These are phyloP conservation scores for Lingula anatina DNA, from an alignment of 2,888 invertebrate genomes.

Conservation along the genomic window DNA sequence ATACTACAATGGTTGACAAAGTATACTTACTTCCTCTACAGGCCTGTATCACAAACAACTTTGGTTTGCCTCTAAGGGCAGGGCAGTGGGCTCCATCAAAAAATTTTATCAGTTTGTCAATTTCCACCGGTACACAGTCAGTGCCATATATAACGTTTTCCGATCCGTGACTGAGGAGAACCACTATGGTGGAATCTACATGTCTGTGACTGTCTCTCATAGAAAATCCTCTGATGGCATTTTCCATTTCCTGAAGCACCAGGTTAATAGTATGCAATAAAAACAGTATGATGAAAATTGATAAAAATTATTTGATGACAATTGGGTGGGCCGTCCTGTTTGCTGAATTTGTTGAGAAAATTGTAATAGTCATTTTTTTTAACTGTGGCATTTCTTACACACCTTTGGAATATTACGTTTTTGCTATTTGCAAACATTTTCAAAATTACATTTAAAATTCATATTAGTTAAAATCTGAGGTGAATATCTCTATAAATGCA, in stretches of 20 bases:
- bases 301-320: too few relatives aligned
- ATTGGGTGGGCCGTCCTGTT: too few relatives aligned
- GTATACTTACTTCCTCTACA: conserved; percentile 25
- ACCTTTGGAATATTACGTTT: too few relatives aligned
- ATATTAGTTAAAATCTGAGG: too few relatives aligned
- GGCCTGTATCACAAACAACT: conserved; percentile 28
- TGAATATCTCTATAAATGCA: too few relatives aligned
- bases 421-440: too few relatives aligned
- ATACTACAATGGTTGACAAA: too few relatives aligned
- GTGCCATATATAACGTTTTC: conserved; percentile 17
- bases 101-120: conserved; percentile 12
- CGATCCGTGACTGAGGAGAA: conserved; percentile 19
- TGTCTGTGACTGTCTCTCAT: conserved; percentile 5
- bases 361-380: too few relatives aligned
- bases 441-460: too few relatives aligned
- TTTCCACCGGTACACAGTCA: conserved; percentile 13
- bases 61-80: conserved; percentile 21
- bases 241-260: conserved; percentile 17
- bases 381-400: too few relatives aligned
- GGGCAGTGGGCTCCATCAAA: conserved; percentile 20
- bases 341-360: too few relatives aligned
- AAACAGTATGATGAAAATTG: too few relatives aligned
- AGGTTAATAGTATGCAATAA: neutral
- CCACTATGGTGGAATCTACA: conserved; percentile 22
- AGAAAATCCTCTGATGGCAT: conserved; percentile 13